These are phyloP conservation scores for Mastacembelus armatus DNA, from an alignment of 2,797 vertebrate genomes.

Conservation along the genomic window DNA sequence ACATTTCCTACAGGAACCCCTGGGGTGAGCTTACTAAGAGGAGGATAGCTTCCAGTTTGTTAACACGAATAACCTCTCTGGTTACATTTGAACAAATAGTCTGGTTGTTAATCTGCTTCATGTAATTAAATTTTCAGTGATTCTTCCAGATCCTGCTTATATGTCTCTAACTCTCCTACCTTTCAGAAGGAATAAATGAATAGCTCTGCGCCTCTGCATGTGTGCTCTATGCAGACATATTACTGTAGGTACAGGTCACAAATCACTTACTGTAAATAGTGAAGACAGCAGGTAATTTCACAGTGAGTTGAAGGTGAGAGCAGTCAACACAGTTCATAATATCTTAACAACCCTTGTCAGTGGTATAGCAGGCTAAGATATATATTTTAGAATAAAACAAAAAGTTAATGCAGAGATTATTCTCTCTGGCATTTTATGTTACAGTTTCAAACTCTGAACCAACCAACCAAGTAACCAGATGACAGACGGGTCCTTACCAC, in stretches of 20 bases:
- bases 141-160: not conserved
- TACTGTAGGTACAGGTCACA: not conserved
- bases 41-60: slow-evolving; percentile 27
- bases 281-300: not conserved
- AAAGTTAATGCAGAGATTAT: not conserved
- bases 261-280: not conserved
- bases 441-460: not conserved
- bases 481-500: slow-evolving; percentile 10
- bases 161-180: not conserved
- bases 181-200: slow-evolving; percentile 6
- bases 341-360: not conserved
- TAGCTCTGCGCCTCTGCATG: not conserved
- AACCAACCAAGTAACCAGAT: not conserved
- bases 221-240: slow-evolving; percentile 5
- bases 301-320: slow-evolving; percentile 35
- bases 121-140: slow-evolving; percentile 23
- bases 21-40: slow-evolving; percentile 52
- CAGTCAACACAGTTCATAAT: slow-evolving; percentile 12
- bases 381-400: not conserved
- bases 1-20: slow-evolving; percentile 31
- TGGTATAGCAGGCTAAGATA: not conserved
- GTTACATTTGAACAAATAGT: slow-evolving; percentile 16
- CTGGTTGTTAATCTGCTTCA: slow-evolving; percentile 17
- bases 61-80: slow-evolving; percentile 18
- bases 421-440: not conserved